A percentile compares a stretch with the other conserved stretches of the same genome.
Evolutionary conservation across 2,113 vertebrate genomes (phyloP).

Genomic region (Geococcyx californianus): DNA sequence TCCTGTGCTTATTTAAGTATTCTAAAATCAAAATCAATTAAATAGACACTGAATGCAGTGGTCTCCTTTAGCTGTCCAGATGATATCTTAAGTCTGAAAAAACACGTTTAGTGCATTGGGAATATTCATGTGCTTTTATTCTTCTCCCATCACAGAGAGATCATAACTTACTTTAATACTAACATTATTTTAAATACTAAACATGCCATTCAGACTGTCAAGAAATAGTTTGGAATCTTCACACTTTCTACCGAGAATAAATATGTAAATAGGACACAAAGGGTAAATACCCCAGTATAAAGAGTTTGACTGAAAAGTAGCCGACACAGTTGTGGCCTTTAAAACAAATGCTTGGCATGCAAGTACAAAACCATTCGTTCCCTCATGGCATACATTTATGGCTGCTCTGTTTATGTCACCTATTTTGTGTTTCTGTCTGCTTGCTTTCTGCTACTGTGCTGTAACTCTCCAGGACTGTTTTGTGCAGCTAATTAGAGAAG

Average conservation of each 20-base stretch:
- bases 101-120: fast-evolving
- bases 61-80: background rate
- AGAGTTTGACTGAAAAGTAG: background rate
- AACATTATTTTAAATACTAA: background rate
- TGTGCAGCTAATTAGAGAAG: background rate
- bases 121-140: background rate
- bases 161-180: background rate
- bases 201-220: background rate
- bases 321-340: background rate
- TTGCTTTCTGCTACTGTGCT: background rate
- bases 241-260: background rate
- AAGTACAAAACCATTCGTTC: background rate
- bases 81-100: background rate
- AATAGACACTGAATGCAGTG: background rate
- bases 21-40: background rate
- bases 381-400: background rate
- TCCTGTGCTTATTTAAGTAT: background rate
- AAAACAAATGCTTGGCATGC: background rate
- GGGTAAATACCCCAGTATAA: background rate
- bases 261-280: background rate
- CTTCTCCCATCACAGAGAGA: background rate
- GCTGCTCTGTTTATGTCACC: background rate
- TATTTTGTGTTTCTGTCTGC: background rate
- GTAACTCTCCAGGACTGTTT: background rate
- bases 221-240: background rate